Evolutionary conservation across 2,797 vertebrate species (phyloP), one percentile per base, ranked within the genome.

Genomic region (Apodemus agrarius): DNA sequence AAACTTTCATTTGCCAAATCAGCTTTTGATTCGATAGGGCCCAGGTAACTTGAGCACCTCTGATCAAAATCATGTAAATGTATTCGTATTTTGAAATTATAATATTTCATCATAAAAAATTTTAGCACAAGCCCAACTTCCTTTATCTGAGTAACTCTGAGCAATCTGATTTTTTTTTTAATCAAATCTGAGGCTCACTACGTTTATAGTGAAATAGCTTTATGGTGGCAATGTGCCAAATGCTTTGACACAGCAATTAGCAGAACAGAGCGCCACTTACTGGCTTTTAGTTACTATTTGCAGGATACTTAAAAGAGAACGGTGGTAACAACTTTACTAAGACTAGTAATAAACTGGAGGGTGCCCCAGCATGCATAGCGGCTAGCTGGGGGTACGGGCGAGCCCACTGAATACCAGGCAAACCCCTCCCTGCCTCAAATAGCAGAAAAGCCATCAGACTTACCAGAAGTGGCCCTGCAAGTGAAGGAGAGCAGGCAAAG

Each of bases 191-290:
- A 90, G 22, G n/a, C 54, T 96, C 6, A 86, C 24, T 10, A 82
- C 40, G 76, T 82, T 95, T 95, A 21, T 88, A 97, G 1, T 91
- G 74, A 94, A 69, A 90, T 52, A 79, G 26, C 34, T 92, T 91
- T 69, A 97, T 22, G 87, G 17, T 95, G 92, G 93, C 95, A 89
- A 90, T 34, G 95, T 75, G 95, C 96, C 72, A 90, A 93, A 1
- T 12, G 4, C 19, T 96, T 86, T 90, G 97, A 95, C 8, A 96
- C 21, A 24, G 81, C 76, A 96, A 83, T 83, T 80, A 98, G 78
- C 31, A 89, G 96, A 97, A 86, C 82, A 97, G 92, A 96, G 95
- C 63, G 19, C 79, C 92, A 96, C 82, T 97, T 94, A 61, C 95
- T 95, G 92, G 96, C 90, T 95, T 86, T 85, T 91, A 97, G 96